Percentiles rank a stretch among this genome's conserved stretches.
Conservation (phyloP, 2,113 vertebrate species). For the Nyctereutes procyonoides region DNA sequence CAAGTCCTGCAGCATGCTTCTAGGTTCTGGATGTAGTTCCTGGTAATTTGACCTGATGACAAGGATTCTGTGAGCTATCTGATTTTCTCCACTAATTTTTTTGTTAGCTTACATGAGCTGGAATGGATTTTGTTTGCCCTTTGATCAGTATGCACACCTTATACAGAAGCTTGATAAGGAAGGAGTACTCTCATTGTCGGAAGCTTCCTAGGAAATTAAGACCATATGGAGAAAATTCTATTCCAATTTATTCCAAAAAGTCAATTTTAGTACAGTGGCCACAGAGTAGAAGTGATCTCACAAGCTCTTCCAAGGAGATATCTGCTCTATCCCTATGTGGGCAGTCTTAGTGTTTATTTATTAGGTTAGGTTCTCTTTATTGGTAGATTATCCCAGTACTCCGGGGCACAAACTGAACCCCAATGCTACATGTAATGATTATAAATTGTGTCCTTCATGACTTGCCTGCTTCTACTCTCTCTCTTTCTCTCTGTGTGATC, state of each 20-base stretch:
- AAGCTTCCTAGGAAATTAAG: not conserved
- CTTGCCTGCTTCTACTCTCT: not conserved
- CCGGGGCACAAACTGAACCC: not conserved
- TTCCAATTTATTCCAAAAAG: not conserved
- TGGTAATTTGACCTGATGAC: not conserved
- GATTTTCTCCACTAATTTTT: conserved; percentile 10
- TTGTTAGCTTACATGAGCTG: not conserved
- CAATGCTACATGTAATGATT: not conserved
- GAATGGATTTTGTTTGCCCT: not conserved
- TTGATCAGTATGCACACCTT: not conserved
- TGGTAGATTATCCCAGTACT: not conserved
- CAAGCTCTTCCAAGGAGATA: not conserved
- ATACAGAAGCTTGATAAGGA: not conserved
- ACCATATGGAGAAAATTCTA: not conserved
- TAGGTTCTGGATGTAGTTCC: not conserved
- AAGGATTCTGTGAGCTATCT: not conserved
- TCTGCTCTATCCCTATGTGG: not conserved
- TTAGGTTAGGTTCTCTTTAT: not conserved
- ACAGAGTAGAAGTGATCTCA: not conserved
- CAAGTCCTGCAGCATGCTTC: not conserved
- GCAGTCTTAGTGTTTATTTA: not conserved
- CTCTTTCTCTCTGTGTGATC: not conserved
- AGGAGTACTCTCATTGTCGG: not conserved
- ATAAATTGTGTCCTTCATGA: not conserved
- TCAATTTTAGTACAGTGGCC: not conserved